A percentile compares a stretch with the other conserved stretches of the same genome.
Conservation (phyloP, 2,797 vertebrate species). For the Syndactyla subalaris region DNA sequence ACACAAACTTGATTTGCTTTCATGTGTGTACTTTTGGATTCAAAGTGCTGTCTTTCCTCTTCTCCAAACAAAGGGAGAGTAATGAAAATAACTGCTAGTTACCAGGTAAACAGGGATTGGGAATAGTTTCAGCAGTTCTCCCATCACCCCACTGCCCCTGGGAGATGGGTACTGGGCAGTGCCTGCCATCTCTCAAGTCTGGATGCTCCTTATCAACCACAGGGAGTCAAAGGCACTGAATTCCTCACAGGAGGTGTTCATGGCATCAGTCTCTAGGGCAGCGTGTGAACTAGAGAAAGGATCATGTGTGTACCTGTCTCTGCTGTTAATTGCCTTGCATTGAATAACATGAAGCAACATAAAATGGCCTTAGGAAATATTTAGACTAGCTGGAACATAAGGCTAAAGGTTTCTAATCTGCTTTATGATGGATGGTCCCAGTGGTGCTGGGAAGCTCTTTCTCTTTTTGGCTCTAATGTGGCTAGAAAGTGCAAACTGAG, state of each 20-base stretch:
- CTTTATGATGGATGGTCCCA: neutral
- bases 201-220: neutral
- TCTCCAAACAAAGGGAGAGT: neutral
- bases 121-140: neutral
- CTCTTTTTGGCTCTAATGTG: neutral
- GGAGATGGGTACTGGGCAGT: neutral
- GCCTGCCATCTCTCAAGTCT: neutral
- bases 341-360: neutral
- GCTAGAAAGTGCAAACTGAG: neutral
- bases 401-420: conserved; percentile 30
- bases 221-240: neutral
- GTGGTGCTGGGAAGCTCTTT: neutral
- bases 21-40: neutral
- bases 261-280: neutral
- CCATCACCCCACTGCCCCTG: neutral
- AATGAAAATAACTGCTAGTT: neutral
- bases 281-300: neutral
- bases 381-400: conserved; percentile 28
- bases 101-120: neutral
- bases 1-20: neutral
- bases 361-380: conserved; percentile 39
- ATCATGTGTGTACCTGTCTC: conserved; percentile 3
- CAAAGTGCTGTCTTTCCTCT: neutral
- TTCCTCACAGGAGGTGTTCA: neutral
- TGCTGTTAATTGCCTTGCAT: conserved; percentile 37